Evolutionary conservation across 2,888 invertebrate genomes (phyloP).

Genomic region (Erebia ligea): DNA sequence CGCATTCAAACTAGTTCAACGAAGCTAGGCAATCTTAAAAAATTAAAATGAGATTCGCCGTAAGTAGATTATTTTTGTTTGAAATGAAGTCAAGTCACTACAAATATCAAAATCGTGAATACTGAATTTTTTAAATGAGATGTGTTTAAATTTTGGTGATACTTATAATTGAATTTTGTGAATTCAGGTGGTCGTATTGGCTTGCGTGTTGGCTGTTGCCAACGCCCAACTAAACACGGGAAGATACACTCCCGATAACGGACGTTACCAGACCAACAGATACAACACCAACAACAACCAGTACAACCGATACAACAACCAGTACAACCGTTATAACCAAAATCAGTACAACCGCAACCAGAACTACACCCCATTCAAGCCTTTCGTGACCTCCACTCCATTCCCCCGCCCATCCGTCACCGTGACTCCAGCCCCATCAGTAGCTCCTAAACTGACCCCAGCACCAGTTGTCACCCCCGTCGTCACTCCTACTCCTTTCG

Average conservation of each 20-base stretch:
- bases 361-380: conserved; percentile 35
- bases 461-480: conserved; percentile 47
- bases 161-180: conserved; percentile 24
- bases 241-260: conserved; percentile 38
- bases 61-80: conserved; percentile 54
- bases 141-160: conserved; percentile 21
- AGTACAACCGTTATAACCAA: conserved; percentile 29
- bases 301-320: conserved; percentile 34
- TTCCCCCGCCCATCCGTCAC: conserved; percentile 35
- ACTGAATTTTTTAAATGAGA: conserved; percentile 7
- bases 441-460: conserved; percentile 28
- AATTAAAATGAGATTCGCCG: conserved; percentile 65
- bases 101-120: conserved; percentile 6
- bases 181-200: conserved; percentile 51
- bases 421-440: conserved; percentile 36
- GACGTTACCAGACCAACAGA: conserved; percentile 33
- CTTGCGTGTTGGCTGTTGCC: conserved; percentile 60
- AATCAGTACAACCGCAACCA: conserved; percentile 38
- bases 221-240: conserved; percentile 55
- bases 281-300: conserved; percentile 22
- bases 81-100: conserved; percentile 18
- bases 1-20: conserved; percentile 76
- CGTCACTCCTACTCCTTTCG: conserved; percentile 39
- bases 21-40: conserved; percentile 57
- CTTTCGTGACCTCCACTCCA: conserved; percentile 39